Base-by-base conservation (phyloP, 2,888 invertebrate genomes). In the Dynastes tityus region DNA sequence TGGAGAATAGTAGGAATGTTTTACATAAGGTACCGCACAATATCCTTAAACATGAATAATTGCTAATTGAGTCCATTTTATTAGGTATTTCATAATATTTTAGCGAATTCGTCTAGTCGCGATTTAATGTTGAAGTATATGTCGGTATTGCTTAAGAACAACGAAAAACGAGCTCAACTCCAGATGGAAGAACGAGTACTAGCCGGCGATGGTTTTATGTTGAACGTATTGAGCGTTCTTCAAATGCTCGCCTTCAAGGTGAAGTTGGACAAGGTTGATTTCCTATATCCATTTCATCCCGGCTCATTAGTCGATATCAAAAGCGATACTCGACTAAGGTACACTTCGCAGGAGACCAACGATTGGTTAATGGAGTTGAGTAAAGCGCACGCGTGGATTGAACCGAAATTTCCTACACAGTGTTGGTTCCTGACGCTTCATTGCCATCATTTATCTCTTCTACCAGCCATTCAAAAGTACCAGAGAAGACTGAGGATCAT, bases 381-480 rank as follows among this genome's bases (percentile, higher is more conserved):
- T 93, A 88, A 91, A 88, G 89, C 89, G 1, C 92, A 93, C 87
- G 89, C 90, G 68, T 95, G 95, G 93, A 92, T 92, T 9, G 94
- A 95, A 75, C 93, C 95, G 2, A 98, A 97, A 86, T 99, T 99
- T 89, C 95, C 97, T 81, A 98, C 98, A 0, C 96, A 97, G 83
- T 99, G 98, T 87, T 99, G 98, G 96, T 98, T 98, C 90, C 91
- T 99, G 67, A 98, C 98, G 0, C 91, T 98, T 58, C 97, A 98
- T 88, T 95, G 96, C 88, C 97, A 98, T 88, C 98, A 98, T 87
- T 91, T 98, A 78, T 95, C 97, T 8, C 92, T 98, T 76, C 91
- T 98, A 82, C 98, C 99, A 0, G 95, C 97, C 2, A 91, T 97
- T 70, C 95, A 96, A 85, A 96, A 96, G 82, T 95, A 96, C 86